Evolutionary conservation across 2,113 vertebrate genomes (phyloP).

Genomic region (Hippoglossus stenolepis): DNA sequence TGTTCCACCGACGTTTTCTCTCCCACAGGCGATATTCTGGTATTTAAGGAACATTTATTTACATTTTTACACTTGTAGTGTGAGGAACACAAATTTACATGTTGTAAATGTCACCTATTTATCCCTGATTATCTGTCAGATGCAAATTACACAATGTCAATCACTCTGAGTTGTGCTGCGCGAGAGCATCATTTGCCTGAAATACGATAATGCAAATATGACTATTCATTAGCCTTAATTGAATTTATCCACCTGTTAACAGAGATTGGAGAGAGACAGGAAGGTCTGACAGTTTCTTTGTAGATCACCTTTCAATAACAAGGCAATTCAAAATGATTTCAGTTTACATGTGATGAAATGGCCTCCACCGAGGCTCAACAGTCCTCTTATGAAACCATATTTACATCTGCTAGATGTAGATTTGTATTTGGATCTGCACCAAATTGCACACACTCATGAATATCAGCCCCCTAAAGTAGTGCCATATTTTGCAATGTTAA

Average conservation of each 20-base stretch:
- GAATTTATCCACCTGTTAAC: neutral
- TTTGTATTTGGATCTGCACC: too few species aligned
- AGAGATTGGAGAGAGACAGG: too few species aligned
- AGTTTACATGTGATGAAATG: too few species aligned
- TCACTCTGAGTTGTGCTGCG: neutral
- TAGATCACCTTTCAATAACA: too few species aligned
- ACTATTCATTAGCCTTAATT: neutral
- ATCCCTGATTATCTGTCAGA: neutral
- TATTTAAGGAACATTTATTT: conserved; percentile 1
- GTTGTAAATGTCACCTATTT: neutral
- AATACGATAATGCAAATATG: neutral
- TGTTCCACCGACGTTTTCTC: neutral
- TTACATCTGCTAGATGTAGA: too few species aligned
- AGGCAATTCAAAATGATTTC: too few species aligned
- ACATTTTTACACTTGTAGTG: neutral
- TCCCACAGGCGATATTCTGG: neutral
- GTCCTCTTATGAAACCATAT: too few species aligned
- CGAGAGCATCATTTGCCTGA: neutral
- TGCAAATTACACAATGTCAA: neutral
- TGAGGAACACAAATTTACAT: conserved; percentile 5
- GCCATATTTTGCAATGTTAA: too few species aligned
- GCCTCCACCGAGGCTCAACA: too few species aligned
- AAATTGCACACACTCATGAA: too few species aligned
- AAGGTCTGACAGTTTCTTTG: too few species aligned
- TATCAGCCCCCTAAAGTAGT: too few species aligned